Percentiles rank a stretch among this genome's conserved stretches.
Conservation (phyloP, 1,140 invertebrate species). For the Hycleus cichorii region DNA sequence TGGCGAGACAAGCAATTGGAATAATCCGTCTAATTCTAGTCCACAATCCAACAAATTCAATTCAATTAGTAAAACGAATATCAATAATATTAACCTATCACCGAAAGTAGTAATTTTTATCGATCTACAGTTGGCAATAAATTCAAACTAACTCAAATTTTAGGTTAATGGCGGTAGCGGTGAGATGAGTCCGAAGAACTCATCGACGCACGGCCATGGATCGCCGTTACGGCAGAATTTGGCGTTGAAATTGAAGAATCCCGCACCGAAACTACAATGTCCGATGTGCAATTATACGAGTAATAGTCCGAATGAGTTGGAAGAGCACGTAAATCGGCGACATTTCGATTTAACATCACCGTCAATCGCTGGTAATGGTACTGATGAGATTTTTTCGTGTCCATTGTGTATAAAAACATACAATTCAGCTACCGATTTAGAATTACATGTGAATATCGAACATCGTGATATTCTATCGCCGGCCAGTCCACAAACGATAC, state of each 20-base stretch:
- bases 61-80: constrained; percentile 25
- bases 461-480: constrained; percentile 67
- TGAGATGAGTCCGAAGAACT: constrained; percentile 33
- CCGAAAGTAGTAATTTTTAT: constrained; percentile 30
- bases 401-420: constrained; percentile 68
- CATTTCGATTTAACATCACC: constrained; percentile 81
- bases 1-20: constrained; percentile 30
- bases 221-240: constrained; percentile 56
- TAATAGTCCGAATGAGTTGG: constrained; percentile 62
- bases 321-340: constrained; percentile 76
- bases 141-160: constrained; percentile 5
- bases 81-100: constrained; percentile 38
- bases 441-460: constrained; percentile 78
- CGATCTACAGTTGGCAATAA: not conserved
- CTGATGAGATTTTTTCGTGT: constrained; percentile 49
- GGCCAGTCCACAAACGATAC: constrained; percentile 25
- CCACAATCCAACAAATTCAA: constrained; percentile 11
- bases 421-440: constrained; percentile 65
- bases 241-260: constrained; percentile 54
- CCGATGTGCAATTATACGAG: constrained; percentile 74
- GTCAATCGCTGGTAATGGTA: constrained; percentile 43
- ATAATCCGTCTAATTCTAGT: constrained; percentile 30
- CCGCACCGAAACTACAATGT: constrained; percentile 51
- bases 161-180: constrained; percentile 35
- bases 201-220: constrained; percentile 48